phyloP scores from a whole-genome alignment of 2,797 vertebrate species.

The Discoglossus pictus region DNA sequence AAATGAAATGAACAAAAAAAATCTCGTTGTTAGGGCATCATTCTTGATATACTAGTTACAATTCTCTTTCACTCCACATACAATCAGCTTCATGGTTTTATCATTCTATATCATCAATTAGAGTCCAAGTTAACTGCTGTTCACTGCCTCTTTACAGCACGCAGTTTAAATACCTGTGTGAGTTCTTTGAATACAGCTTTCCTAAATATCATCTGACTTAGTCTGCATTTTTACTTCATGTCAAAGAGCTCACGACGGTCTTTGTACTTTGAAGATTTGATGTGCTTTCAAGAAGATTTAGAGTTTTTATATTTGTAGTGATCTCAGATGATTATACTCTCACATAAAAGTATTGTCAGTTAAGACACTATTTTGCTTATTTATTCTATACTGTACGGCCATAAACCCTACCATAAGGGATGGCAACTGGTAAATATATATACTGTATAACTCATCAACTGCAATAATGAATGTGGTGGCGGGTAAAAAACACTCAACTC shows the following conservation, averaged over 20 bases:
- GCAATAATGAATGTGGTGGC: too few species aligned
- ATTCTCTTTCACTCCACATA: background rate
- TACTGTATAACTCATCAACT: background rate
- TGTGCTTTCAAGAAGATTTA: background rate
- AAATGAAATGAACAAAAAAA: background rate
- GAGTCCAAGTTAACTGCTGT: constrained; percentile 10
- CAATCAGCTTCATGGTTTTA: constrained; percentile 33
- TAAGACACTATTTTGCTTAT: background rate
- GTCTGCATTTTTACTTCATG: constrained; percentile 12
- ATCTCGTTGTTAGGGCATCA: constrained; percentile 12
- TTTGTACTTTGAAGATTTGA: constrained; percentile 19
- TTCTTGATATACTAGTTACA: constrained; percentile 36
- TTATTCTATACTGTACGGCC: background rate
- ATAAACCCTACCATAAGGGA: background rate
- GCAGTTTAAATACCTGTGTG: constrained; percentile 12
- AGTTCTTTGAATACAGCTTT: constrained; percentile 6
- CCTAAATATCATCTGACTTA: constrained; percentile 36
- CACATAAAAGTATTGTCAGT: background rate
- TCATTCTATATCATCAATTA: constrained; percentile 9
- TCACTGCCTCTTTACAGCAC: constrained; percentile 14
- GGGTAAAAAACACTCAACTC: too few species aligned
- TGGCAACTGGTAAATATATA: background rate
- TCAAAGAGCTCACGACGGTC: constrained; percentile 9
- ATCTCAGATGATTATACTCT: background rate
- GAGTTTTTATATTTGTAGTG: background rate